Base-by-base conservation (phyloP, 2,888 invertebrate species). In the Siphlonurus alternatus region DNA sequence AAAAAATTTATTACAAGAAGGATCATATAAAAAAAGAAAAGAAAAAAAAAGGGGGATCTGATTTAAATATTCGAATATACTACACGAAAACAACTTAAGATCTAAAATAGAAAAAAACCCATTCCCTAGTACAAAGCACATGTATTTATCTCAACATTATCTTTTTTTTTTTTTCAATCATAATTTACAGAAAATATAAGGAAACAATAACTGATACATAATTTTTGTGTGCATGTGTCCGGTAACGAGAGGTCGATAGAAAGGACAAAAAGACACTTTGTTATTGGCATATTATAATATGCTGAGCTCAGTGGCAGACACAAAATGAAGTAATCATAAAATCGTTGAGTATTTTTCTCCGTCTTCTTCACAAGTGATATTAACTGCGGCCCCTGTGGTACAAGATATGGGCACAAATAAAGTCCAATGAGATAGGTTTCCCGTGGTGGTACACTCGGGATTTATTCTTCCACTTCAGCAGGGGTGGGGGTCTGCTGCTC, bases 291-390 rank as follows among this genome's bases (percentile, higher is more conserved):
- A 20, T 18, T n/a, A 18, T 18, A 7, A 10, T n/a, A 20, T n/a
- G 19, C 22, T 56, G 56, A 56, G 56, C 56, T 56, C 56, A 56
- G 56, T 22, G 22, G 56, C 56, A 56, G 56, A 56, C 56, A 56
- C 38, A 38, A 38, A 38, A 38, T 38, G 38, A 38, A 38, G 38
- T 38, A 38, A 38, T 10, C 15, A 5, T 38, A 38, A 38, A 38
- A 38, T 38, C 38, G 38, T 38, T 38, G 38, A 38, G 38, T 38
- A 38, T 38, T 38, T 38, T 38, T 38, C 38, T 38, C 15, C 38
- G 38, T 38, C 38, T 38, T 38, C 38, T 38, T 38, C 38, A 38
- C 38, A 5, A 38, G 38, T 38, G 38, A 10, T 10, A 38, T 38
- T 38, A 38, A 38, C 38, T 38, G 38, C 15, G 38, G 38, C 38